Conservation (phyloP, 2,113 vertebrate genomes). For the Gopherus evgoodei region DNA sequence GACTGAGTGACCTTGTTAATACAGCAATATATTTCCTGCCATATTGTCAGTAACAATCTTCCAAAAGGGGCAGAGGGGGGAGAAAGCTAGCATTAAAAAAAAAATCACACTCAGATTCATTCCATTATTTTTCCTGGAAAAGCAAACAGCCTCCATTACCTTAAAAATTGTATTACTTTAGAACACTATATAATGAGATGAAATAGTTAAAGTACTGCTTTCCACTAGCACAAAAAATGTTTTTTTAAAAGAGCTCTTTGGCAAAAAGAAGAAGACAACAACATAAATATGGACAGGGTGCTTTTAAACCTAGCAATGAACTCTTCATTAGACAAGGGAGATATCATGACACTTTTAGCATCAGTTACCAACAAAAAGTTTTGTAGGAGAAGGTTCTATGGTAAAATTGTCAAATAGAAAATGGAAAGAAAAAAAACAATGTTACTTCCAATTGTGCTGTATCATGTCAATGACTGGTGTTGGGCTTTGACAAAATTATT, state of each 20-base stretch:
- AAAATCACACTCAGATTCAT: constrained; percentile 47
- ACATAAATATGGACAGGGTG: constrained; percentile 30
- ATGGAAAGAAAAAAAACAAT: neutral
- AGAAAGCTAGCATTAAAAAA: constrained; percentile 44
- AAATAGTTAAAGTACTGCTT: constrained; percentile 53
- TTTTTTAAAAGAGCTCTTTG: constrained; percentile 30
- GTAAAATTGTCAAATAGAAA: neutral
- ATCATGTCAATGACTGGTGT: neutral
- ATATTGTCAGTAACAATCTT: constrained; percentile 64
- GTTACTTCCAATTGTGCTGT: neutral
- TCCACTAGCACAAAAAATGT: constrained; percentile 23
- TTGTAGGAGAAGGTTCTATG: neutral
- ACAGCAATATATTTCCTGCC: constrained; percentile 72
- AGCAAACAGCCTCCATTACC: constrained; percentile 58
- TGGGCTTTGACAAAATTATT: neutral
- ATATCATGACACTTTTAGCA: neutral
- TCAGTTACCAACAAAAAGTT: neutral
- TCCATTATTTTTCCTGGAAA: constrained; percentile 44
- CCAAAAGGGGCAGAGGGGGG: constrained; percentile 25
- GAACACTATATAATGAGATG: constrained; percentile 38
- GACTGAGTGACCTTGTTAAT: constrained; percentile 77
- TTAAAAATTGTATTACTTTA: constrained; percentile 40
- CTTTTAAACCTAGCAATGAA: neutral
- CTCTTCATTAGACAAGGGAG: neutral
- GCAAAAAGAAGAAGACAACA: neutral